A percentile compares a stretch with the other conserved stretches of the same genome.
These are phyloP conservation scores for Homalodisca vitripennis DNA, from an alignment of 1,140 invertebrate species.

Conservation along the genomic window DNA sequence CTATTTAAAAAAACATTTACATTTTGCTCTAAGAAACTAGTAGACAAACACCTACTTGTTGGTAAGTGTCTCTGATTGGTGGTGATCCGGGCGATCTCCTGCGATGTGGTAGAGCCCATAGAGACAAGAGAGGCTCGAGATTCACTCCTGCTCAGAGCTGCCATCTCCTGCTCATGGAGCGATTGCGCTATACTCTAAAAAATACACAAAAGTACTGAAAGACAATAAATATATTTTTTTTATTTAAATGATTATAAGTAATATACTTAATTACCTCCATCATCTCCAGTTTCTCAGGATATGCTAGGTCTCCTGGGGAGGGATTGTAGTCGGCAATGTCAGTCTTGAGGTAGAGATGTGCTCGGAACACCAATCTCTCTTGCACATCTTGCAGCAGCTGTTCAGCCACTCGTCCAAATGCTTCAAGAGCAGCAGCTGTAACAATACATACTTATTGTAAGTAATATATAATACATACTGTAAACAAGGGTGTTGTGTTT, in stretches of 20 bases:
- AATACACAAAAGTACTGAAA: not conserved
- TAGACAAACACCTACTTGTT: no score
- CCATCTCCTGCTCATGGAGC: constrained; percentile 57
- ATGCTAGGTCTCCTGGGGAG: constrained; percentile 92
- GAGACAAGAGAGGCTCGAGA: constrained; percentile 67
- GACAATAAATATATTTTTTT: not conserved
- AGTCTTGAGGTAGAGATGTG: constrained; percentile 89
- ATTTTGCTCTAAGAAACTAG: no score
- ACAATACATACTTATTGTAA: constrained; percentile 17
- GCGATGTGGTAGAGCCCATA: constrained; percentile 58
- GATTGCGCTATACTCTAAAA: constrained; percentile 68
- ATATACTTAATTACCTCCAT: constrained; percentile 66
- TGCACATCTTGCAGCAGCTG: constrained; percentile 95
- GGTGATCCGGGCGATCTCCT: constrained; percentile 64
- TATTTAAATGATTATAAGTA: not conserved
- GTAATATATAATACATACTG: not conserved
- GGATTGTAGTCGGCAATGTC: constrained; percentile 90
- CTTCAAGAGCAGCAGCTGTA: constrained; percentile 61
- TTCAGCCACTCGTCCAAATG: constrained; percentile 80
- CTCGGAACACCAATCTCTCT: constrained; percentile 93
- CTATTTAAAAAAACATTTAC: no score
- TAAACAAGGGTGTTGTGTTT: no score
- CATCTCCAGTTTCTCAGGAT: constrained; percentile 96
- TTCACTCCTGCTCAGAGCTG: constrained; percentile 58
- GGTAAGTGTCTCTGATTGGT: constrained; percentile 37